Evolutionary conservation across 2,888 invertebrate species (phyloP).

Genomic region (Drosophila sordidula): DNA sequence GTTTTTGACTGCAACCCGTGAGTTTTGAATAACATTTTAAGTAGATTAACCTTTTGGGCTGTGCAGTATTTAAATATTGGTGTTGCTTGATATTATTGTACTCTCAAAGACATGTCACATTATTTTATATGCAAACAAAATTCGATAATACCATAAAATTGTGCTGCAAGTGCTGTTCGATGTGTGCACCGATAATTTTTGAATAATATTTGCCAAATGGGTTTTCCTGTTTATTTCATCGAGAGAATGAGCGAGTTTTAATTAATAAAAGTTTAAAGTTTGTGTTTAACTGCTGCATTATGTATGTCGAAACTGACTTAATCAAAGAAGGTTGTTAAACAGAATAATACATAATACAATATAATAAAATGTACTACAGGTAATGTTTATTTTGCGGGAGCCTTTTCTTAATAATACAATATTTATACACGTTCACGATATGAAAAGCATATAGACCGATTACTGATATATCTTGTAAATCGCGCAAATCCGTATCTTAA

Average conservation of each 20-base stretch:
- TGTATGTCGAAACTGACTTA: too few species aligned
- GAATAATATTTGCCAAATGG: neutral
- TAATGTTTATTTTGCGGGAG: too few species aligned
- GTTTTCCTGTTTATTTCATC: neutral
- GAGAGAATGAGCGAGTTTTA: too few species aligned
- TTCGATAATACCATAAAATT: slow-evolving; percentile 30
- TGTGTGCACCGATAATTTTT: neutral
- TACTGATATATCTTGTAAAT: too few species aligned
- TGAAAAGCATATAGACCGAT: too few species aligned
- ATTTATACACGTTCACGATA: too few species aligned
- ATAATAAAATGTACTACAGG: too few species aligned
- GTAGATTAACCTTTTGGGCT: slow-evolving; percentile 38
- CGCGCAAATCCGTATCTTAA: too few species aligned
- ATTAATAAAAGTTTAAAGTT: neutral
- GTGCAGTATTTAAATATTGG: slow-evolving; percentile 38
- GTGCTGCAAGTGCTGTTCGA: neutral
- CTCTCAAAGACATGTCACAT: slow-evolving; percentile 27
- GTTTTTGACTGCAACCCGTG: slow-evolving; percentile 28
- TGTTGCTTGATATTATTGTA: slow-evolving; percentile 1
- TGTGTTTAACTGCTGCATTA: neutral
- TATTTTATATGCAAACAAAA: slow-evolving; percentile 31
- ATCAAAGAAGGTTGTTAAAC: too few species aligned
- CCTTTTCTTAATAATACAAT: too few species aligned
- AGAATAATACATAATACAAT: too few species aligned
- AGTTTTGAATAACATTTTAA: slow-evolving; percentile 34